A percentile compares a stretch with the other conserved stretches of the same genome.
These are phyloP conservation scores for Cathartes aura DNA, from an alignment of 2,113 vertebrate genomes.

Conservation along the genomic window DNA sequence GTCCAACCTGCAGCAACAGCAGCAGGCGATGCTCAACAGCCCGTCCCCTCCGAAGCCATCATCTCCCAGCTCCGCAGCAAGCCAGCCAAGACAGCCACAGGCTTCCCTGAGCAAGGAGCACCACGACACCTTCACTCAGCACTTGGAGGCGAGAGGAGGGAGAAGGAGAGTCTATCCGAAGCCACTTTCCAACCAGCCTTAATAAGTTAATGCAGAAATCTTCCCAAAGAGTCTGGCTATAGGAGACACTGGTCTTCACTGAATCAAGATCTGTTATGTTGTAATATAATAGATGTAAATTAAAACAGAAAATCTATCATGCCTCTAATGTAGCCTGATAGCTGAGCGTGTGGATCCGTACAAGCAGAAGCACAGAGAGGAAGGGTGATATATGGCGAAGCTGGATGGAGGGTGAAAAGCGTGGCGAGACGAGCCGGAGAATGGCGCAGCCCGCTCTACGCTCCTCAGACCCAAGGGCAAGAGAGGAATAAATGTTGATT, in stretches of 20 bases:
- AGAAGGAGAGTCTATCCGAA: not conserved
- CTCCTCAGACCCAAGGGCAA: constrained; percentile 94
- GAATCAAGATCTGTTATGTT: constrained; percentile 79
- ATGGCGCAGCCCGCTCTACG: constrained; percentile 78
- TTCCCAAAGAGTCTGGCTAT: constrained; percentile 67
- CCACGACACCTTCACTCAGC: not conserved
- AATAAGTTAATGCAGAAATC: constrained; percentile 62
- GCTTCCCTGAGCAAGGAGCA: not conserved
- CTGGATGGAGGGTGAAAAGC: constrained; percentile 96
- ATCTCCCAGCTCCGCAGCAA: fast-evolving
- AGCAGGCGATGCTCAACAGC: not conserved
- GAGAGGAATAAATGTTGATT: constrained; percentile 99
- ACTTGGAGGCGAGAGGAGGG: not conserved
- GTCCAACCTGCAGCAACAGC: not conserved
- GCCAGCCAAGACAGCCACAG: not conserved
- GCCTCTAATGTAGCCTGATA: constrained; percentile 93
- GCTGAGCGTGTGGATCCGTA: constrained; percentile 79
- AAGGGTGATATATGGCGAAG: constrained; percentile 91
- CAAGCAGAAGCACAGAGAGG: constrained; percentile 78
- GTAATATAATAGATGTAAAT: constrained; percentile 97
- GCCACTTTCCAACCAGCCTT: constrained; percentile 18
- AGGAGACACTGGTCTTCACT: constrained; percentile 71
- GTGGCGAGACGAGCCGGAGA: constrained; percentile 85
- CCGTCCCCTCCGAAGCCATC: not conserved
- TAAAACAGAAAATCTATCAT: constrained; percentile 98